These are phyloP conservation scores for Tethya wilhelma DNA, from an alignment of 37 sponge, comb jelly and placozoan species.

Conservation along the genomic window DNA sequence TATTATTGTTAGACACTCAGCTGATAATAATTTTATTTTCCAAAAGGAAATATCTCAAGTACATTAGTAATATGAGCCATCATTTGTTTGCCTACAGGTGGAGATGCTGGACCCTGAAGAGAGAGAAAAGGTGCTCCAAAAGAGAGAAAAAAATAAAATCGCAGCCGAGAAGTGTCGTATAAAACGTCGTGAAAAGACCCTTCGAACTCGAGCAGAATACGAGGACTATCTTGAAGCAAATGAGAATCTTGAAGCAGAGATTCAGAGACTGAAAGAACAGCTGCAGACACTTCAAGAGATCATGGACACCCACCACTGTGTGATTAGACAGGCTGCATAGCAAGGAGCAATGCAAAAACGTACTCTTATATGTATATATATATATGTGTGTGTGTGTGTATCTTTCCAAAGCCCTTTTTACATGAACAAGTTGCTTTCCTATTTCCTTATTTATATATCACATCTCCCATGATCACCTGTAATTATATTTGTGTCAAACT, in stretches of 20 bases:
- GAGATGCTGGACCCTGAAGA: conserved; percentile 72
- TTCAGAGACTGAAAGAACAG: conserved; percentile 50
- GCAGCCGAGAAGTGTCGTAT: conserved; percentile 97
- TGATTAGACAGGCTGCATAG: conserved; percentile 1
- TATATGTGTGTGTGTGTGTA: too few relatives aligned
- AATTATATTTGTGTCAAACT: too few relatives aligned
- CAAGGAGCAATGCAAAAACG: too few relatives aligned
- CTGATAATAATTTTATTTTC: background rate
- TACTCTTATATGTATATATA: too few relatives aligned
- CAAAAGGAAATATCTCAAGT: background rate
- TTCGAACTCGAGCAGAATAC: conserved; percentile 50
- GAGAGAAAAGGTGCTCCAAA: conserved; percentile 74
- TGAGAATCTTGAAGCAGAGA: conserved; percentile 46
- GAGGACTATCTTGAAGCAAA: conserved; percentile 56
- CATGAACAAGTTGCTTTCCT: too few relatives aligned
- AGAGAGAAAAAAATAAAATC: conserved; percentile 94
- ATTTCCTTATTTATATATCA: too few relatives aligned
- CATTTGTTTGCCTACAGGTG: conserved; percentile 17
- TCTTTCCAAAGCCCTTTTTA: too few relatives aligned
- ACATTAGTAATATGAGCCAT: background rate
- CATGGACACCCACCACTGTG: conserved; percentile 51
- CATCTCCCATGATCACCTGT: too few relatives aligned
- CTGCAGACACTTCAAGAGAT: conserved; percentile 42
- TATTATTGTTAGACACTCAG: background rate
- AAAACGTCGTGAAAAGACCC: conserved; percentile 78